Percentiles rank a stretch among this genome's conserved stretches.
phyloP scores from a whole-genome alignment of 2,888 invertebrate genomes.

The Neocrepidodera transversa region DNA sequence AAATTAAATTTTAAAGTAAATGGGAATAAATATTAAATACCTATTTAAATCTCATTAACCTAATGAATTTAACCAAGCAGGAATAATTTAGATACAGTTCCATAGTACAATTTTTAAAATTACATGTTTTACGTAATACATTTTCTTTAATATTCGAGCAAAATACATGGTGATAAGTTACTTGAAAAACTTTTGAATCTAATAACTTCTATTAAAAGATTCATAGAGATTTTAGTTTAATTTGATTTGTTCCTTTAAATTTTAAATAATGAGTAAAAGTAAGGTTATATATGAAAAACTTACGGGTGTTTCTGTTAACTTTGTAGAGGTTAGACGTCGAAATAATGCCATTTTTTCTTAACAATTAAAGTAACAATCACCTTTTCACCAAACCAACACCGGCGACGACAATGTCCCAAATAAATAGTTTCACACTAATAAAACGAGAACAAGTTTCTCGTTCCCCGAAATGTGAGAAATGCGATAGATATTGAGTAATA shows the following conservation, averaged over 20 bases:
- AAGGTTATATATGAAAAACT: constrained; percentile 33
- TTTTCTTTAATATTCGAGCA: too few species aligned
- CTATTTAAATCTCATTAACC: too few species aligned
- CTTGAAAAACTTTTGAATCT: neutral
- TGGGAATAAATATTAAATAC: too few species aligned
- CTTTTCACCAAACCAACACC: constrained; percentile 11
- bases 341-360: constrained; percentile 68
- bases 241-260: neutral
- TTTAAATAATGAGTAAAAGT: constrained; percentile 12
- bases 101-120: too few species aligned
- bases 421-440: neutral
- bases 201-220: neutral
- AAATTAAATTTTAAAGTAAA: too few species aligned
- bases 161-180: neutral
- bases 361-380: constrained; percentile 8
- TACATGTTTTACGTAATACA: too few species aligned
- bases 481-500: neutral
- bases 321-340: constrained; percentile 67
- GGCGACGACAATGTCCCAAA: neutral
- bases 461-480: neutral
- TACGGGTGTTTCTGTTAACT: constrained; percentile 71
- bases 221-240: neutral
- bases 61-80: too few species aligned
- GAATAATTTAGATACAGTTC: too few species aligned
- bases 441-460: neutral